Percentiles rank a stretch among this genome's conserved stretches.
Conservation (phyloP, 2,113 vertebrate genomes). For the Brachirus orientalis region DNA sequence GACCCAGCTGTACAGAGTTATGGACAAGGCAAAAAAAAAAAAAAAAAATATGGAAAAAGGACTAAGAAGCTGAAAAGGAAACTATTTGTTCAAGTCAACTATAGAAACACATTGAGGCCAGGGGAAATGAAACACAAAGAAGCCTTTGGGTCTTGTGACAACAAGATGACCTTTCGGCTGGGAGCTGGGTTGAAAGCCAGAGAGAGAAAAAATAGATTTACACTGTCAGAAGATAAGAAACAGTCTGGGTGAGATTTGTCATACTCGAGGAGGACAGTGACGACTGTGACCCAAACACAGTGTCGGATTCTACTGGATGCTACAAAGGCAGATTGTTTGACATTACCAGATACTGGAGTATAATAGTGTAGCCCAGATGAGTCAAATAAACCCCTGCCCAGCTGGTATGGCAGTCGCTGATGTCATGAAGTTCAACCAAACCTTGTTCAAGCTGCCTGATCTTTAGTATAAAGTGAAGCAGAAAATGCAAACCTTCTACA, state of each 20-base stretch:
- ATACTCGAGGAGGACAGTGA: conserved; percentile 33
- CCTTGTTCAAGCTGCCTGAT: no score
- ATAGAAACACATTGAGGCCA: conserved; percentile 14
- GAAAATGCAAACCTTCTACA: no score
- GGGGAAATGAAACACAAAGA: conserved; percentile 36
- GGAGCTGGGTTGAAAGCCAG: conserved; percentile 43
- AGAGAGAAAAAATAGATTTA: conserved; percentile 25
- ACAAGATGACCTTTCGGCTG: conserved; percentile 54
- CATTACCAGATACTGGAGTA: background rate
- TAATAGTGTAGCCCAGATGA: background rate
- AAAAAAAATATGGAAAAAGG: conserved; percentile 12
- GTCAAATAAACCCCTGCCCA: background rate
- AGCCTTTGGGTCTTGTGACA: conserved; percentile 30
- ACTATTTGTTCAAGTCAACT: conserved; percentile 34
- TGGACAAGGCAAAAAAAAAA: conserved; percentile 19
- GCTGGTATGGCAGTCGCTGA: background rate
- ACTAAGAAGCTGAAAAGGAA: conserved; percentile 14
- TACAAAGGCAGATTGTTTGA: conserved; percentile 18
- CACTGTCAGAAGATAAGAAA: conserved; percentile 36
- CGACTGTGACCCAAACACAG: conserved; percentile 37
- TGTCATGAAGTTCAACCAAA: no score
- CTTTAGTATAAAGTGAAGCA: no score
- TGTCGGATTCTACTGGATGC: background rate
- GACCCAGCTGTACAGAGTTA: conserved; percentile 35
- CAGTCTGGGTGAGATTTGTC: conserved; percentile 42